Conservation (phyloP, 2,797 vertebrate species). For the Pachyuromys duprasi region DNA sequence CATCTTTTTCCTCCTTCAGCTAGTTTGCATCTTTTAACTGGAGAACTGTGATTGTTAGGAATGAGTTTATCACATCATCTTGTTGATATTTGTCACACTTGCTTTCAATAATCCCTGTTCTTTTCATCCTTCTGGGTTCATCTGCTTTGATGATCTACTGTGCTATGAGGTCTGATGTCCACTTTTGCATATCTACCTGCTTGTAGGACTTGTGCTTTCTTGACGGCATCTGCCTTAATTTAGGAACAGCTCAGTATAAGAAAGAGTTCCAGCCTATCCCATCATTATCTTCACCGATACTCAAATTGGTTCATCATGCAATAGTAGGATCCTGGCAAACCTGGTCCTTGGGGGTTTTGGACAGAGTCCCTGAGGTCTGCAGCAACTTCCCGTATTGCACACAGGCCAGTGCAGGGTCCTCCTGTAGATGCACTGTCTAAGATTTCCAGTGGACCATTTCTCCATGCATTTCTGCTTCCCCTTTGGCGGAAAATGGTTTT, state of each 20-base stretch:
- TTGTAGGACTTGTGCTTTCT: background rate
- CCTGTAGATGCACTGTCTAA: background rate
- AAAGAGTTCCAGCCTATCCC: background rate
- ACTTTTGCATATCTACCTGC: background rate
- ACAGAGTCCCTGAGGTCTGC: background rate
- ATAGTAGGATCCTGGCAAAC: background rate
- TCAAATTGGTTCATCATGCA: background rate
- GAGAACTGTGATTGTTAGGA: background rate
- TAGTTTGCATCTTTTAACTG: background rate
- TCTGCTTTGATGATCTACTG: background rate
- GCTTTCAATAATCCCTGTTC: background rate
- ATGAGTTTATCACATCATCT: background rate
- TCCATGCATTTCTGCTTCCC: background rate
- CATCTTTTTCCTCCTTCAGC: background rate
- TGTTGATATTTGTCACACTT: background rate
- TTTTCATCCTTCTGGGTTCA: background rate
- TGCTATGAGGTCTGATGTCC: background rate
- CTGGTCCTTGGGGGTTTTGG: background rate
- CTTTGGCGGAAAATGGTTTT: background rate
- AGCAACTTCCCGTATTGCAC: background rate
- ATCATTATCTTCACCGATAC: background rate
- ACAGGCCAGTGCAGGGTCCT: background rate
- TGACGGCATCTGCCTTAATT: background rate
- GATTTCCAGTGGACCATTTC: background rate
- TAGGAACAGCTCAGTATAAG: background rate